These are phyloP conservation scores for Falcunculus frontatus DNA, from an alignment of 2,113 vertebrate genomes.

Conservation along the genomic window DNA sequence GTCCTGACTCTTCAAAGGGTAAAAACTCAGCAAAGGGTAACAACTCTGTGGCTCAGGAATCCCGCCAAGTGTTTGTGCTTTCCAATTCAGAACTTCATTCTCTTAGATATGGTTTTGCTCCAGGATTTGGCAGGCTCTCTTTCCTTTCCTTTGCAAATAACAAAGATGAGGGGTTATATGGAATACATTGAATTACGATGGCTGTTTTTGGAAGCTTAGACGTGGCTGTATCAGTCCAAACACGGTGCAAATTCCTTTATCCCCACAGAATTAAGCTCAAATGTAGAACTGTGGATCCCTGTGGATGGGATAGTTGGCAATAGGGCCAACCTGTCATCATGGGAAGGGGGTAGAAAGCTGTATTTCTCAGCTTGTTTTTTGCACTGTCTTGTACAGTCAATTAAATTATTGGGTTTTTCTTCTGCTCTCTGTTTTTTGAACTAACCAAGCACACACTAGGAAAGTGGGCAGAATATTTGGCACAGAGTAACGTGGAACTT, in stretches of 20 bases:
- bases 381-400: neutral
- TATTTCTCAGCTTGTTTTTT: neutral
- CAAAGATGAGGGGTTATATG: neutral
- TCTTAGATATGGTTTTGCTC: neutral
- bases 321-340: neutral
- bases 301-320: neutral
- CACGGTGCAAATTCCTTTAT: neutral
- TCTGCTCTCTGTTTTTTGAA: neutral
- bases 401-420: neutral
- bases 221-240: neutral
- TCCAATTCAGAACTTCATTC: neutral
- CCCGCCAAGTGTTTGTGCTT: neutral
- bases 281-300: neutral
- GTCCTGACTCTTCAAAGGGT: neutral
- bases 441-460: neutral
- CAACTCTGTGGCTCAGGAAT: neutral
- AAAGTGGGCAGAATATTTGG: neutral
- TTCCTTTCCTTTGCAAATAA: neutral
- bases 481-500: neutral
- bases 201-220: neutral
- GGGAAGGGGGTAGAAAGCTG: neutral
- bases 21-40: neutral
- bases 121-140: neutral
- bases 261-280: neutral
- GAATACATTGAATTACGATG: accelerated